A percentile compares a stretch with the other conserved stretches of the same genome.
These are phyloP conservation scores for Drosophila quinaria DNA, from an alignment of 2,888 invertebrate genomes.

Conservation along the genomic window DNA sequence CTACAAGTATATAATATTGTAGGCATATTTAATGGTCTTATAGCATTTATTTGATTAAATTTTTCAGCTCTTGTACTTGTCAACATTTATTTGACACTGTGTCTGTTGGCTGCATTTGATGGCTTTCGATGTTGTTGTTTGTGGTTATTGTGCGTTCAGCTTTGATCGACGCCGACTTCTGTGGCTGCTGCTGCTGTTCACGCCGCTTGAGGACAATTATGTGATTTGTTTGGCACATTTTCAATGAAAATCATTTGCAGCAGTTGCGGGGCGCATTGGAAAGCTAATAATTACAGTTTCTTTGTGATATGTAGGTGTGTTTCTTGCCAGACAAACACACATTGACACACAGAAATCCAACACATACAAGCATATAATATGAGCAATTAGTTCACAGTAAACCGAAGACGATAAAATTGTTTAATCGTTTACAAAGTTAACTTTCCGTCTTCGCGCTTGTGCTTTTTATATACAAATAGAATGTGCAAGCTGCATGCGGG, in stretches of 20 bases:
- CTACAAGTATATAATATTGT: too few relatives aligned
- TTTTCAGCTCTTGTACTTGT: background rate
- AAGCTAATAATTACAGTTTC: constrained; percentile 42
- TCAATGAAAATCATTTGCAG: constrained; percentile 43
- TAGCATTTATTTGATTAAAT: background rate
- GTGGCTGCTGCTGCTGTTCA: constrained; percentile 5
- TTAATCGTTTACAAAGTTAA: constrained; percentile 14
- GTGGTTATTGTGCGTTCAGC: constrained; percentile 27
- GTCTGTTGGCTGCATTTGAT: constrained; percentile 11
- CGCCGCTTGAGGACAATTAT: constrained; percentile 41
- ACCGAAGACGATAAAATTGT: constrained; percentile 2
- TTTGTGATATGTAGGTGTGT: constrained; percentile 23
- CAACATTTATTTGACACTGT: background rate
- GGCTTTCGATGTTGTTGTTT: constrained; percentile 14
- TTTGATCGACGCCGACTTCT: constrained; percentile 36
- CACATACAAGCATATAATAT: background rate
- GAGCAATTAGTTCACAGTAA: constrained; percentile 22
- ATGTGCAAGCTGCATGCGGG: constrained; percentile 23
- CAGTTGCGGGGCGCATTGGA: constrained; percentile 26
- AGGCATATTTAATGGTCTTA: background rate
- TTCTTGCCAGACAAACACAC: constrained; percentile 19
- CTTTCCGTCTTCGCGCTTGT: constrained; percentile 12
- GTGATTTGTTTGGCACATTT: constrained; percentile 42
- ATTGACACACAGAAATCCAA: background rate
- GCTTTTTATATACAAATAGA: constrained; percentile 13